phyloP scores from a whole-genome alignment of 2,113 vertebrate genomes.

The Telmatochromis brichardi region DNA sequence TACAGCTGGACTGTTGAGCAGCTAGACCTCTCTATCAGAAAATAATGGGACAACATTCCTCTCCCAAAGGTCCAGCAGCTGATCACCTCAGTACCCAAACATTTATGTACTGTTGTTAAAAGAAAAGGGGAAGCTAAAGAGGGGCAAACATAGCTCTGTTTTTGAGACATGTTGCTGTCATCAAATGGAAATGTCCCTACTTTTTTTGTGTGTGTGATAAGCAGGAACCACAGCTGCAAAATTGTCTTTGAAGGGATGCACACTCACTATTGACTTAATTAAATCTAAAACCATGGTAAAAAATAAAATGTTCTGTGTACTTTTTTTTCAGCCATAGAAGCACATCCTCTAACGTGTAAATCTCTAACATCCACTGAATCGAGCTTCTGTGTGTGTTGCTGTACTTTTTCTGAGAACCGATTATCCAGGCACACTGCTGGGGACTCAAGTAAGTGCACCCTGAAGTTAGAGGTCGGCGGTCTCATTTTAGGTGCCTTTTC shows the following conservation, averaged over 20 bases:
- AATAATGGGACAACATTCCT: not conserved
- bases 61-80: not conserved
- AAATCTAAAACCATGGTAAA: not conserved
- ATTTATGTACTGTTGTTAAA: not conserved
- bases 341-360: not conserved
- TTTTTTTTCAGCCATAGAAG: not conserved
- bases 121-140: not conserved
- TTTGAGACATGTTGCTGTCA: not conserved
- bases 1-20: not conserved
- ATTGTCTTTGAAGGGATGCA: not conserved
- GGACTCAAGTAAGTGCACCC: not conserved
- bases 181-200: not conserved
- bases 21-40: not conserved
- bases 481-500: not conserved
- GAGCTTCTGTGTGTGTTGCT: not conserved
- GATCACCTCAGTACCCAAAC: not conserved
- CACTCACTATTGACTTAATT: not conserved
- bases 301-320: not conserved
- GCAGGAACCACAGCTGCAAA: not conserved
- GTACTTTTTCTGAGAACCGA: not conserved
- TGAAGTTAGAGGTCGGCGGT: not conserved
- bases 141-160: not conserved
- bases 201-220: not conserved
- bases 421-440: not conserved
- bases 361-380: not conserved